phyloP scores from a whole-genome alignment of 1,140 invertebrate species.

The Drosophila orosa region DNA sequence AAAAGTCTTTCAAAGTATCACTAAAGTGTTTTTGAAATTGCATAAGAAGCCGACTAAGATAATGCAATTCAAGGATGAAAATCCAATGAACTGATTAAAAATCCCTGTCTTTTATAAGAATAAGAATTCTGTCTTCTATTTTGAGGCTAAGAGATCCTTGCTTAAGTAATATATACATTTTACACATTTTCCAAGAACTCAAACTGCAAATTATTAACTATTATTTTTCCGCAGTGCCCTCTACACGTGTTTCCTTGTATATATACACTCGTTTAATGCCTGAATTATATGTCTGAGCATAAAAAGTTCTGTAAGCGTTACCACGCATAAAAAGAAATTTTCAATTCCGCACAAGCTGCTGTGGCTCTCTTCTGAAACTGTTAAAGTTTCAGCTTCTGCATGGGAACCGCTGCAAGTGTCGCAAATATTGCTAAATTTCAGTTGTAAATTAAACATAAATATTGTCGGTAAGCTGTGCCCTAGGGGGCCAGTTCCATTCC shows the following conservation, averaged over 20 bases:
- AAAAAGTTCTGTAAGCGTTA: slow-evolving; percentile 65
- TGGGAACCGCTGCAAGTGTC: slow-evolving; percentile 53
- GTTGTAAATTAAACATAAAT: slow-evolving; percentile 76
- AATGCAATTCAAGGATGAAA: background rate
- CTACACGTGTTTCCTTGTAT: slow-evolving; percentile 7
- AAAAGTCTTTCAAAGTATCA: background rate
- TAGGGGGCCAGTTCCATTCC: slow-evolving; percentile 11
- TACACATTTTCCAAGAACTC: too few species aligned
- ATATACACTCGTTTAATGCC: slow-evolving; percentile 48
- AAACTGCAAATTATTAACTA: too few species aligned
- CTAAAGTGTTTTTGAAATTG: background rate
- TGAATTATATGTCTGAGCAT: slow-evolving; percentile 74
- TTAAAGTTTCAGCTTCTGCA: slow-evolving; percentile 24
- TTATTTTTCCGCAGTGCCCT: slow-evolving; percentile 4
- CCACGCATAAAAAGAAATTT: slow-evolving; percentile 73
- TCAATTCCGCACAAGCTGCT: slow-evolving; percentile 54
- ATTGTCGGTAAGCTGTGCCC: slow-evolving; percentile 41
- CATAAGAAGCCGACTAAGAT: too few species aligned
- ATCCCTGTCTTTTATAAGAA: too few species aligned
- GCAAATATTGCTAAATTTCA: slow-evolving; percentile 62
- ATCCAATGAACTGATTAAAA: too few species aligned
- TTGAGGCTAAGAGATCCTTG: too few species aligned
- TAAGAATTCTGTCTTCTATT: too few species aligned
- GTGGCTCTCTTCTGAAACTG: slow-evolving; percentile 15
- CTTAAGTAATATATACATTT: too few species aligned